Evolutionary conservation across 2,888 invertebrate genomes (phyloP), one percentile per base, ranked within the genome.

Genomic region (Campoplex nolae): DNA sequence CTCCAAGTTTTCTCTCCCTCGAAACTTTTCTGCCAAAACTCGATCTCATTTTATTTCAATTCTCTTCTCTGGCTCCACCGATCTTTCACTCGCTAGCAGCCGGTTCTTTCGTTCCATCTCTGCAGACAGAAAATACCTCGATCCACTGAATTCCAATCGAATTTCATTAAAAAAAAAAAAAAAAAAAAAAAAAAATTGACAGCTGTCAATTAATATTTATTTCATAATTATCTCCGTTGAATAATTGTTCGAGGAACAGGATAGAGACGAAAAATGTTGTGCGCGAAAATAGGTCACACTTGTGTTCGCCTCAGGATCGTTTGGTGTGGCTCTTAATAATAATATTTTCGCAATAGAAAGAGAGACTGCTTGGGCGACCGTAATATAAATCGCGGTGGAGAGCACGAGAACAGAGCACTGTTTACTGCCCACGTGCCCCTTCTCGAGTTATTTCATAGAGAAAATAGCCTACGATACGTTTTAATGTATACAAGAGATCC

Each of bases 301-400:
- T 85, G 87, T 32, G 84, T 68, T 76, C 75, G 87, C 77, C 77
- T 67, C 54, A 23, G 42, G 51, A 67, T 70, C 76, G 67, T 71
- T 76, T 73, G 68, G 68, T 73, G 73, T 78, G 71, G 73, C 83
- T 84, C 83, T 62, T 32, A 62, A 67, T 78, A 84, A 81, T 82
- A 67, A 84, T 81, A 54, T 89, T 87, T 89, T 88, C 88, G 87
- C 89, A 89, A 89, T 89, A 82, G 87, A 51, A 54, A 83, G 78
- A 51, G 73, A 79, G 75, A 75, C 74, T 76, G 75, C 71, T 74
- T 79, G 38, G 76, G 79, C 76, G 79, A 86, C 82, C 84, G 88
- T 84, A 79, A 84, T 84, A 86, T 74, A 81, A 81, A 75, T 67
- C 74, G 65, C 74, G 65, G 54, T 56, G 67, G 67, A 54, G 74